Evolutionary conservation across 64 coral and sea anemone species (phyloP).

Genomic region (Orbicella faveolata): DNA sequence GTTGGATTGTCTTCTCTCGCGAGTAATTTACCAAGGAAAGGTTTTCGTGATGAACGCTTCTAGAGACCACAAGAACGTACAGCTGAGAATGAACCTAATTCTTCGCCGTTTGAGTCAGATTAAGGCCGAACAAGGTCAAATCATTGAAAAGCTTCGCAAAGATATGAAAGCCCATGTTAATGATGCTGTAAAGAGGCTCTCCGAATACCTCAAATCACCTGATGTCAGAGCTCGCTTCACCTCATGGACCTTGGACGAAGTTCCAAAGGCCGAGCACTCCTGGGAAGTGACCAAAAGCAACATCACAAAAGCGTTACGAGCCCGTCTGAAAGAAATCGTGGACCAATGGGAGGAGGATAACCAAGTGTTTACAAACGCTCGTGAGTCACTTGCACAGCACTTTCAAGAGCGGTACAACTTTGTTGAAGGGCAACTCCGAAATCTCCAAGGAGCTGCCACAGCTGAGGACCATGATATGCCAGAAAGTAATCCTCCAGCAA

Average conservation of each 20-base stretch:
- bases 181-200: neutral
- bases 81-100: neutral
- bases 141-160: neutral
- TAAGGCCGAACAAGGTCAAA: neutral
- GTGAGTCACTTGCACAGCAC: neutral
- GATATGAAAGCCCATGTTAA: neutral
- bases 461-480: neutral
- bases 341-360: slow-evolving; percentile 42
- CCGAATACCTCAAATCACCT: neutral
- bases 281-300: neutral
- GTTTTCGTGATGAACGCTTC: neutral
- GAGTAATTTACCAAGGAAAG: neutral
- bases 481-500: neutral
- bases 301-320: neutral
- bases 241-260: slow-evolving; percentile 25
- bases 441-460: neutral
- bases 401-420: slow-evolving; percentile 13
- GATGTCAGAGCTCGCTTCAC: neutral
- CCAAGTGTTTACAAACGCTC: slow-evolving; percentile 20
- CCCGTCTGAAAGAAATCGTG: neutral
- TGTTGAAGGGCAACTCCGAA: slow-evolving; percentile 2
- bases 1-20: neutral
- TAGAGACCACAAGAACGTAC: neutral
- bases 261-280: neutral
- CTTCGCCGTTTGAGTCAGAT: neutral